phyloP scores from a whole-genome alignment of 2,888 invertebrate species.

The Limnephilus rhombicus region DNA sequence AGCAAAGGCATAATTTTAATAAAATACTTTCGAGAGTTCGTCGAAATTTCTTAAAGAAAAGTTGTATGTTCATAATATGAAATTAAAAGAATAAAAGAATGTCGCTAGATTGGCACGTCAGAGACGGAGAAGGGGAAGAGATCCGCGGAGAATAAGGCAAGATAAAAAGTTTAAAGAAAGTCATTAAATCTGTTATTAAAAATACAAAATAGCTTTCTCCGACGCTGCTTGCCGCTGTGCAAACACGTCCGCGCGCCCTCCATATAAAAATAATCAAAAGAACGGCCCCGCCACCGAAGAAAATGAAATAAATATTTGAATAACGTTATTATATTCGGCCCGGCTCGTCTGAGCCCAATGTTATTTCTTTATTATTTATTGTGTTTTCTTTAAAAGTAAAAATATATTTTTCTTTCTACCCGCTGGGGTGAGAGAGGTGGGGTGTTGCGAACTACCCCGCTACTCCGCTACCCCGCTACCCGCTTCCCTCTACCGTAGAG shows the following conservation, averaged over 20 bases:
- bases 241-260: slow-evolving; percentile 61
- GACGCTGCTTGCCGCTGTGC: slow-evolving; percentile 54
- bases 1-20: slow-evolving; percentile 54
- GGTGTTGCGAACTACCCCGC: background rate
- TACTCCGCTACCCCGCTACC: too few relatives aligned
- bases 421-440: slow-evolving; percentile 43
- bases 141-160: slow-evolving; percentile 54
- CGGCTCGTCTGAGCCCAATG: slow-evolving; percentile 64
- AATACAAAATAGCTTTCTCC: slow-evolving; percentile 66
- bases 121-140: slow-evolving; percentile 52
- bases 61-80: slow-evolving; percentile 54
- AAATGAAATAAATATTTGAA: slow-evolving; percentile 66
- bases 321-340: slow-evolving; percentile 66
- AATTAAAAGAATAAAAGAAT: slow-evolving; percentile 57
- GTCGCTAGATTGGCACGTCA: slow-evolving; percentile 60
- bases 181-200: slow-evolving; percentile 67
- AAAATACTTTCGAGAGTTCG: slow-evolving; percentile 56
- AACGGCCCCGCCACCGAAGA: slow-evolving; percentile 60
- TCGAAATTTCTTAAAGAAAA: slow-evolving; percentile 55
- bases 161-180: slow-evolving; percentile 66
- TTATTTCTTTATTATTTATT: slow-evolving; percentile 67
- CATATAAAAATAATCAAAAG: slow-evolving; percentile 66
- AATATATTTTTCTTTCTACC: slow-evolving; percentile 61
- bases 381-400: slow-evolving; percentile 66
- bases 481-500: too few relatives aligned